Evolutionary conservation across 2,113 vertebrate species (phyloP).

Genomic region (Cinclus mexicanus): DNA sequence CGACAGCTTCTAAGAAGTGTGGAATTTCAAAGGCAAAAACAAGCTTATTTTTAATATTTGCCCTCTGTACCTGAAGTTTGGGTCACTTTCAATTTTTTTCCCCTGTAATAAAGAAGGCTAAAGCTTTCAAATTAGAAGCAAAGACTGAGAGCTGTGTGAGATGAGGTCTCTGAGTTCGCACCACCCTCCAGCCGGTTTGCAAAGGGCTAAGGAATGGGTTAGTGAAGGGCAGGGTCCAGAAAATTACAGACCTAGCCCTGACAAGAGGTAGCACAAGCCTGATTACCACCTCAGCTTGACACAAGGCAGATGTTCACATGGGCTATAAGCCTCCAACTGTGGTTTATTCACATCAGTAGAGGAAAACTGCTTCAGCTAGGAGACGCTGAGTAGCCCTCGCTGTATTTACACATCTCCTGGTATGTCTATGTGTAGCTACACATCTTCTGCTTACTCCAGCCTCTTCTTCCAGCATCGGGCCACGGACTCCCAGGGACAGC

Average conservation of each 20-base stretch:
- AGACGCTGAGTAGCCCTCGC: background rate
- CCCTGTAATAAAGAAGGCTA: conserved; percentile 23
- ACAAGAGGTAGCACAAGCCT: background rate
- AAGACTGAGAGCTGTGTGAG: background rate
- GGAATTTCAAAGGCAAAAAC: conserved; percentile 49
- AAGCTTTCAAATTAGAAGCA: conserved; percentile 36
- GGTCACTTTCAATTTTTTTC: conserved; percentile 32
- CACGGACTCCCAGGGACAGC: rapidly evolving
- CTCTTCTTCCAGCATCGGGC: background rate
- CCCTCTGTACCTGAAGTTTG: conserved; percentile 44
- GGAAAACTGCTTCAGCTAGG: background rate
- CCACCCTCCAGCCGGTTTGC: background rate
- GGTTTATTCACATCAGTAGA: background rate
- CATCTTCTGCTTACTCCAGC: background rate
- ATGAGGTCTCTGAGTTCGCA: background rate
- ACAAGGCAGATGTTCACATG: background rate
- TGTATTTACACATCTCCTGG: background rate
- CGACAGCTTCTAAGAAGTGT: background rate
- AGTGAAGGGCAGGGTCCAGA: background rate
- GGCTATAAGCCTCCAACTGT: background rate
- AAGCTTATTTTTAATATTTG: conserved; percentile 44
- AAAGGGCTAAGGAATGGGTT: background rate
- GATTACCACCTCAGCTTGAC: background rate
- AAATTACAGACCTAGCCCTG: background rate
- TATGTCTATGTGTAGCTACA: background rate